Evolutionary conservation across 2,113 vertebrate genomes (phyloP).

Genomic region (Nibea coibor): DNA sequence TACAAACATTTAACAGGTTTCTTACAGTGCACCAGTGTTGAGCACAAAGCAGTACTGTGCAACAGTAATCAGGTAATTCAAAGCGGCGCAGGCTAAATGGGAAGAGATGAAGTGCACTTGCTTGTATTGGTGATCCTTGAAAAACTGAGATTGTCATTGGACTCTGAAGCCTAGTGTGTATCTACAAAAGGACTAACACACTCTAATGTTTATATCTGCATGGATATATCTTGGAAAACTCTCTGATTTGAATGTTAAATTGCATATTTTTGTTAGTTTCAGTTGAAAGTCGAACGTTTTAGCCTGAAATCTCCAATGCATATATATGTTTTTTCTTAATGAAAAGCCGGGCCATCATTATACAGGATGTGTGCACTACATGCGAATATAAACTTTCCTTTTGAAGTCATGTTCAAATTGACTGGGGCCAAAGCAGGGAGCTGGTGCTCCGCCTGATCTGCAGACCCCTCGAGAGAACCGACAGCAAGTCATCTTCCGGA

Average conservation of each 20-base stretch:
- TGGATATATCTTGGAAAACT: background rate
- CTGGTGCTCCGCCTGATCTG: constrained; percentile 27
- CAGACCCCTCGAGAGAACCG: constrained; percentile 38
- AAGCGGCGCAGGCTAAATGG: background rate
- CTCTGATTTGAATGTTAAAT: constrained; percentile 16
- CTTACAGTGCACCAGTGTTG: background rate
- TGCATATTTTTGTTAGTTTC: background rate
- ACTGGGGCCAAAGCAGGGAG: constrained; percentile 24
- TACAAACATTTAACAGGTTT: background rate
- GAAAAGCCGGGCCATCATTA: constrained; percentile 41
- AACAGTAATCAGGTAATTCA: background rate
- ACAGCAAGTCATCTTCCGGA: constrained; percentile 40
- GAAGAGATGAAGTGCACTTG: constrained; percentile 2
- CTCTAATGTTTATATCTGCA: background rate
- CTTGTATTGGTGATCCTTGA: background rate
- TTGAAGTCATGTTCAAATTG: constrained; percentile 63
- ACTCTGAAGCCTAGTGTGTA: background rate
- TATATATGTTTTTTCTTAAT: background rate
- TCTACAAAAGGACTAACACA: background rate
- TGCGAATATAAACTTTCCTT: constrained; percentile 46
- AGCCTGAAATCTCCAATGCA: too few relatives aligned
- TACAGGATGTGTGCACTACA: background rate
- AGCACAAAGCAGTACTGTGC: background rate
- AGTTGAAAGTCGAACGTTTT: background rate
- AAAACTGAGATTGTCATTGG: background rate